Base-by-base conservation (phyloP, 2,888 invertebrate genomes). In the Pyrochroa serraticornis region DNA sequence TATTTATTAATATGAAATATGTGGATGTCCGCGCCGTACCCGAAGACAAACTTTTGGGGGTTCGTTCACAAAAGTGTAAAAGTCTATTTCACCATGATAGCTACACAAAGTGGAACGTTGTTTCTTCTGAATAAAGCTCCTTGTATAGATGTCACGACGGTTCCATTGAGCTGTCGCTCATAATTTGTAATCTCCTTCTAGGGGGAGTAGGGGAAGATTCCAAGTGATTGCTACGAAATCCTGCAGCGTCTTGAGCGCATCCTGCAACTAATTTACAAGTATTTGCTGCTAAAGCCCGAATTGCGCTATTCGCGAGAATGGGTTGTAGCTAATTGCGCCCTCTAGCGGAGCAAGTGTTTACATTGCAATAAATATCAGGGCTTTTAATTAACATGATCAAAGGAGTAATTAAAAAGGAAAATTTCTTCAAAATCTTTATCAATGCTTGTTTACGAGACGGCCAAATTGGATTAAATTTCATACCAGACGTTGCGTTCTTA, bases 121-220 rank as follows among this genome's bases (percentile, higher is more conserved):
- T 42, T 42, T 42, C 31, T 10, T n/a, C 7, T 7, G 32, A 42
- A 42, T 30, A 30, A 9, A n/a, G 3, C 30, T 8, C 9, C 30
- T n/a, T 39, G n/a, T 30, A 31, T 7, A 42, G 22, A 42, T 42
- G 22, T 14, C 9, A 42, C 1, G 31, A 42, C 30, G 14, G 22
- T 10, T n/a, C 39, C 42, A 42, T 42, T 42, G 14, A 42, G 10
- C 7, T 30, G 42, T 42, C 42, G 32, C 32, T 42, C 42, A 42
- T 32, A 42, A 32, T 39, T 12, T 39, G 39, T 22, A 42, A 42
- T 42, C 42, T 42, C 10, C 12, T 30, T 7, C 8, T 42, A 14
- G 13, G 31, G 13, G 30, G 12, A 7, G 38, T 30, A 1, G 8
- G 14, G 31, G 31, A 30, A 9, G 14, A 41, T 38, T 39, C n/a